phyloP scores from a whole-genome alignment of 2,888 invertebrate genomes.

The Chydorus sphaericus region DNA sequence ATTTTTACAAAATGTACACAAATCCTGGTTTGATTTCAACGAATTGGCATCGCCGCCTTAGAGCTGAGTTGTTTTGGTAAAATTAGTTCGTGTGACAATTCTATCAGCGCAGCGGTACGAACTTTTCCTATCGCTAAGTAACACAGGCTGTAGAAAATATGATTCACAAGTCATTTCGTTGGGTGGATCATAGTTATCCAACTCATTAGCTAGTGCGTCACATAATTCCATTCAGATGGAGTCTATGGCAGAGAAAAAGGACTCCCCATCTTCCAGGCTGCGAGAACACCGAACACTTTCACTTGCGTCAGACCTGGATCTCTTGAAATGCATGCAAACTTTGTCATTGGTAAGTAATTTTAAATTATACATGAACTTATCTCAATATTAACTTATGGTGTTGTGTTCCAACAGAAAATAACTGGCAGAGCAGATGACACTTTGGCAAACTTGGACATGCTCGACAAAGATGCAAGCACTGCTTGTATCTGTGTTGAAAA shows the following conservation, averaged over 20 bases:
- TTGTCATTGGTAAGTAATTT: background rate
- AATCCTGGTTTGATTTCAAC: too few species aligned
- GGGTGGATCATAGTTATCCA: too few species aligned
- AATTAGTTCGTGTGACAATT: too few species aligned
- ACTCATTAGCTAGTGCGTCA: too few species aligned
- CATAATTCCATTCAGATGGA: too few species aligned
- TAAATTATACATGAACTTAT: background rate
- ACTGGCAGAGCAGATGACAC: background rate
- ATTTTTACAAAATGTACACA: too few species aligned
- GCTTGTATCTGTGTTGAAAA: slow-evolving; percentile 4
- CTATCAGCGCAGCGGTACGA: too few species aligned
- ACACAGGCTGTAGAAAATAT: too few species aligned
- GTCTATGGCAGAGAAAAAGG: background rate
- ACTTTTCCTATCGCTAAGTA: too few species aligned
- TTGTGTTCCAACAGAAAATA: background rate
- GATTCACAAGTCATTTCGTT: too few species aligned
- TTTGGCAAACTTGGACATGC: background rate
- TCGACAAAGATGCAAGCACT: background rate
- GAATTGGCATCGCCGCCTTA: too few species aligned
- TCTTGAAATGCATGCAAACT: slow-evolving; percentile 2
- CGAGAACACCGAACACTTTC: background rate
- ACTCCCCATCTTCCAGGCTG: background rate
- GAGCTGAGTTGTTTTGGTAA: too few species aligned
- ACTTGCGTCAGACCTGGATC: background rate
- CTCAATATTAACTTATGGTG: background rate